Evolutionary conservation across 2,888 invertebrate species (phyloP).

Genomic region (Prenolepis imparis): DNA sequence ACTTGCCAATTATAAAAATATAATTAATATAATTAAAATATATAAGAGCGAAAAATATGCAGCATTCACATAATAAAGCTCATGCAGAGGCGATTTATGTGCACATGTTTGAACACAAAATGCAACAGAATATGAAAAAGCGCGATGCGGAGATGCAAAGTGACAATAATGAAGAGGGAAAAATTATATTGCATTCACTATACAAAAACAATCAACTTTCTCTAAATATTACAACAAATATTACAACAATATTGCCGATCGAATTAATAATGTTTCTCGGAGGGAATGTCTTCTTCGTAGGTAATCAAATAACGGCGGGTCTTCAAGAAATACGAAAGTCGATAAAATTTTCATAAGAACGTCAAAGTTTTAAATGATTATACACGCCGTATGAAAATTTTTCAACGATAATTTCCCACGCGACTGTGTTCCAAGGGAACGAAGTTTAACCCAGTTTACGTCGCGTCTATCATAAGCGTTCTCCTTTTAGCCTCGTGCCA

Average conservation of each 20-base stretch:
- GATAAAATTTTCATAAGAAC: slow-evolving; percentile 19
- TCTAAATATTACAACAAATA: background rate
- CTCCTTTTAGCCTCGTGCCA: slow-evolving; percentile 17
- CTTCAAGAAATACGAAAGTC: background rate
- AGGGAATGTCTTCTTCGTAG: background rate
- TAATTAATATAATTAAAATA: background rate
- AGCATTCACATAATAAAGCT: background rate
- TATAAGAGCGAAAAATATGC: background rate
- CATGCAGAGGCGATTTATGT: background rate
- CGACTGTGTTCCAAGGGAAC: background rate
- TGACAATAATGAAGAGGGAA: slow-evolving; percentile 23
- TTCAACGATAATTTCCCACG: slow-evolving; percentile 29
- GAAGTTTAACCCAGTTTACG: slow-evolving; percentile 32
- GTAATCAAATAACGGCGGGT: background rate
- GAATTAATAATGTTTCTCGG: background rate
- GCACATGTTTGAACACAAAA: background rate
- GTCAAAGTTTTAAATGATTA: slow-evolving; percentile 5
- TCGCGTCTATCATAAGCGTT: slow-evolving; percentile 21
- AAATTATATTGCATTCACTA: background rate
- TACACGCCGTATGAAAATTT: slow-evolving; percentile 15
- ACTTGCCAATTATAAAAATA: background rate
- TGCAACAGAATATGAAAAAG: slow-evolving; percentile 5
- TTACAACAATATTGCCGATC: background rate
- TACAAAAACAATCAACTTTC: background rate
- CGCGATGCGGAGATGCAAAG: background rate